These are phyloP conservation scores for Apostichopus parvimensis DNA, from an alignment of 35 echinoderm and acorn worm species.

Conservation along the genomic window DNA sequence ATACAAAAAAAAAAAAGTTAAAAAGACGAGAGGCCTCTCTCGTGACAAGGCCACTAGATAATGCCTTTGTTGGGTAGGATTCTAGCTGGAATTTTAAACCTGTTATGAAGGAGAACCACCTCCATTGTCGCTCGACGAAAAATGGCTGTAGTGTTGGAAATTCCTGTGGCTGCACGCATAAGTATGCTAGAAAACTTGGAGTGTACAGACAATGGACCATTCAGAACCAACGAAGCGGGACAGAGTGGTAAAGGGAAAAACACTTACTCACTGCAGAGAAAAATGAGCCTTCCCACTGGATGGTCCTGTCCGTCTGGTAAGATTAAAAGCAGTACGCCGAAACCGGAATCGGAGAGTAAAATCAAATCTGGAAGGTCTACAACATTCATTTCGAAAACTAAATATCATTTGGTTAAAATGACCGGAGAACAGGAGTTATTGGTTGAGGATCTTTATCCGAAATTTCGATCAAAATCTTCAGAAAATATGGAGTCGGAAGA, in stretches of 20 bases:
- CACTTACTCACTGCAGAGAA: background rate
- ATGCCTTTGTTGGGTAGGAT: slow-evolving; percentile 27
- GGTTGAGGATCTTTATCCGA: slow-evolving; percentile 45
- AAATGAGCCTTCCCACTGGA: background rate
- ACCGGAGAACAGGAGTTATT: slow-evolving; percentile 10
- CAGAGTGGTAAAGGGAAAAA: background rate
- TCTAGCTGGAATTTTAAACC: slow-evolving; percentile 46
- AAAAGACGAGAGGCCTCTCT: no score
- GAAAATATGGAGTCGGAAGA: slow-evolving; percentile 30
- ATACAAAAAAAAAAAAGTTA: no score
- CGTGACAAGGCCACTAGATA: background rate
- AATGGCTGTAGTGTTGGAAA: slow-evolving; percentile 30
- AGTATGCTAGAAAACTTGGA: slow-evolving; percentile 2
- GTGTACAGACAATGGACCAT: background rate
- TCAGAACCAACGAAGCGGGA: background rate
- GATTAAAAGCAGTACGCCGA: background rate
- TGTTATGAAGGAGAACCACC: background rate
- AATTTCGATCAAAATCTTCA: background rate
- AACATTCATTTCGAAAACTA: slow-evolving; percentile 39
- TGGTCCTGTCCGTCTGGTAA: background rate
- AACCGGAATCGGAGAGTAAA: background rate
- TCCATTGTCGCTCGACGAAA: background rate
- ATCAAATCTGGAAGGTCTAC: background rate
- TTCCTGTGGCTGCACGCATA: slow-evolving; percentile 31
- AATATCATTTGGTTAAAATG: slow-evolving; percentile 50